These are phyloP conservation scores for Drosophila kambysellisi DNA, from an alignment of 2,888 invertebrate species.

Conservation along the genomic window DNA sequence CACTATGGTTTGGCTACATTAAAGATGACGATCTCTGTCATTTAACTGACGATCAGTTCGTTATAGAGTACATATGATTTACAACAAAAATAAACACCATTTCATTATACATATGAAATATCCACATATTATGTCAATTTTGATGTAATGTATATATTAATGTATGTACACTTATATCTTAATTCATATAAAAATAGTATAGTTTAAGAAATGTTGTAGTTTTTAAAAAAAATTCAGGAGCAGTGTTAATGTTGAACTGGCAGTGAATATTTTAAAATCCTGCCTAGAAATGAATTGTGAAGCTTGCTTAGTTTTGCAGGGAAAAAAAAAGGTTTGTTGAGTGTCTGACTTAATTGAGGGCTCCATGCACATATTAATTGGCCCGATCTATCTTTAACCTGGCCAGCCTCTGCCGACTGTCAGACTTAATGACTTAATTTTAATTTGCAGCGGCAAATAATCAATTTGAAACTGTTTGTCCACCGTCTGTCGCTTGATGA, in stretches of 20 bases:
- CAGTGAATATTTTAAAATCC: conserved; percentile 21
- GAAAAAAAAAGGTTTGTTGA: neutral
- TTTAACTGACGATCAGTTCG: neutral
- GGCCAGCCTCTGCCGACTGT: conserved; percentile 11
- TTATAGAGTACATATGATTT: neutral
- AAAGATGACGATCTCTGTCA: neutral
- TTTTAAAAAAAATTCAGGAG: conserved; percentile 24
- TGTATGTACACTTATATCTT: neutral
- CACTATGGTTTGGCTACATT: neutral
- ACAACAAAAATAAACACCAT: neutral
- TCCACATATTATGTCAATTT: conserved; percentile 35
- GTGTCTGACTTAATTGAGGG: conserved; percentile 37
- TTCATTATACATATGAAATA: conserved; percentile 38
- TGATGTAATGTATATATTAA: conserved; percentile 1
- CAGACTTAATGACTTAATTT: conserved; percentile 79
- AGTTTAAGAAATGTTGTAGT: conserved; percentile 7
- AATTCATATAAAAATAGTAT: conserved; percentile 2
- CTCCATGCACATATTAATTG: conserved; percentile 18
- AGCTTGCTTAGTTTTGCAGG: conserved; percentile 19
- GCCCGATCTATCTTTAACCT: conserved; percentile 4
- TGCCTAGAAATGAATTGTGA: neutral
- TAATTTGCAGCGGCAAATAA: conserved; percentile 78
- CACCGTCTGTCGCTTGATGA: conserved; percentile 80
- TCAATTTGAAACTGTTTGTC: conserved; percentile 80
- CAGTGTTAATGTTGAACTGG: conserved; percentile 24